Conservation (phyloP, 2,888 invertebrate species). For the Caenorhabditis sp. region DNA sequence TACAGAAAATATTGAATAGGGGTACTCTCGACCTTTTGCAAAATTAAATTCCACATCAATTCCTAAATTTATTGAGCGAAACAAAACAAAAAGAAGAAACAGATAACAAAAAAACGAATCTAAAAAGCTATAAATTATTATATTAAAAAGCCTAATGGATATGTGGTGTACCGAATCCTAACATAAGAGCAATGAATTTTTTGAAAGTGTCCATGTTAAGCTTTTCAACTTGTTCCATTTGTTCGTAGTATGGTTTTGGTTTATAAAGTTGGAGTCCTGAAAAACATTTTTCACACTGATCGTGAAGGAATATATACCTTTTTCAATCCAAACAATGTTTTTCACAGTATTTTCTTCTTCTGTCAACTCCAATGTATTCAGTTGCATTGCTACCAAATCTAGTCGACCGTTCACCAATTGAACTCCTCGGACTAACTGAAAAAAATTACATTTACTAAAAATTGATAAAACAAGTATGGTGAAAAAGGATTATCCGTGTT, state of each 20-base stretch:
- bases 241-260: conserved; percentile 62
- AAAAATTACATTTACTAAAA: no score
- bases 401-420: conserved; percentile 66
- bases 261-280: conserved; percentile 64
- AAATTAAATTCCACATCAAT: not conserved
- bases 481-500: no score
- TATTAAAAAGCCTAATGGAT: conserved; percentile 17
- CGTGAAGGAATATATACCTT: conserved; percentile 44
- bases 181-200: conserved; percentile 60
- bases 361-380: conserved; percentile 72
- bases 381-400: conserved; percentile 66
- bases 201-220: conserved; percentile 64
- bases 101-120: conserved; percentile 5
- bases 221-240: conserved; percentile 57
- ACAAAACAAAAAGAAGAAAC: conserved; percentile 4
- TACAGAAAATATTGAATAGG: not conserved
- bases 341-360: conserved; percentile 53
- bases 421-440: conserved; percentile 60
- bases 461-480: no score
- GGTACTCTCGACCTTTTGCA: not conserved
- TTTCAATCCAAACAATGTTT: conserved; percentile 68
- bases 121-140: conserved; percentile 1
- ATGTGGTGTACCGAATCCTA: conserved; percentile 39
- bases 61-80: conserved; percentile 6
- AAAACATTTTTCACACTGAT: conserved; percentile 3